A percentile compares a stretch with the other conserved stretches of the same genome.
Conservation (phyloP, 2,888 invertebrate genomes). For the Belgica antarctica region DNA sequence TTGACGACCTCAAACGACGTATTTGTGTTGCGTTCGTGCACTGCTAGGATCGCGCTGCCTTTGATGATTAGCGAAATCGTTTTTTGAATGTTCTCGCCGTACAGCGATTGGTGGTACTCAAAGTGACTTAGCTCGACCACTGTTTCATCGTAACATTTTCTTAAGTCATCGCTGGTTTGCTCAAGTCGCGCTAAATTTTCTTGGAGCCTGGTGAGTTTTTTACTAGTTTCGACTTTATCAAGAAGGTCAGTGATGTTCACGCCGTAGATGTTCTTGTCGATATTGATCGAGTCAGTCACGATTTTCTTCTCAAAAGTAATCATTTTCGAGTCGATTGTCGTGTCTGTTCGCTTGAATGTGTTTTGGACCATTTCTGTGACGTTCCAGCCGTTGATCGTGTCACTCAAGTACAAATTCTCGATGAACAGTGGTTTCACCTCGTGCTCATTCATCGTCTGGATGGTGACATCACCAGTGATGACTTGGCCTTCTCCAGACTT, state of each 20-base stretch:
- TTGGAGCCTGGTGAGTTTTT: conserved; percentile 17
- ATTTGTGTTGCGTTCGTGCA: neutral
- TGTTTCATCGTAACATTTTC: conserved; percentile 1
- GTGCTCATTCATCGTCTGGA: neutral
- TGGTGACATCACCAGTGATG: conserved; percentile 30
- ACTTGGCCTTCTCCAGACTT: conserved; percentile 39
- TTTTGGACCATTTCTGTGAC: neutral
- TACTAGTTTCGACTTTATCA: neutral
- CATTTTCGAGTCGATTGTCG: conserved; percentile 9
- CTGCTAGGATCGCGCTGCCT: neutral
- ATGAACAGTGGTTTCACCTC: neutral
- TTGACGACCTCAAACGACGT: neutral
- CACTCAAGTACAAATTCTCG: neutral
- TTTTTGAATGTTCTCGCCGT: conserved; percentile 9
- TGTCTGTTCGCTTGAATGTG: neutral
- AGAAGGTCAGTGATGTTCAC: conserved; percentile 18
- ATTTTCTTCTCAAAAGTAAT: conserved; percentile 27
- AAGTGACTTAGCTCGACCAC: conserved; percentile 35
- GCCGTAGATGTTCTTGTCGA: conserved; percentile 23
- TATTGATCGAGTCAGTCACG: neutral
- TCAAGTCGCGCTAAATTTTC: conserved; percentile 5
- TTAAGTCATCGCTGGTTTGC: conserved; percentile 3
- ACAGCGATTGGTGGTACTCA: conserved; percentile 30
- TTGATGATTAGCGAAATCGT: conserved; percentile 1
- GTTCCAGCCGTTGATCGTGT: conserved; percentile 32